Conservation (phyloP, 2,797 vertebrate species). For the Xiphorhynchus erythropygius region DNA sequence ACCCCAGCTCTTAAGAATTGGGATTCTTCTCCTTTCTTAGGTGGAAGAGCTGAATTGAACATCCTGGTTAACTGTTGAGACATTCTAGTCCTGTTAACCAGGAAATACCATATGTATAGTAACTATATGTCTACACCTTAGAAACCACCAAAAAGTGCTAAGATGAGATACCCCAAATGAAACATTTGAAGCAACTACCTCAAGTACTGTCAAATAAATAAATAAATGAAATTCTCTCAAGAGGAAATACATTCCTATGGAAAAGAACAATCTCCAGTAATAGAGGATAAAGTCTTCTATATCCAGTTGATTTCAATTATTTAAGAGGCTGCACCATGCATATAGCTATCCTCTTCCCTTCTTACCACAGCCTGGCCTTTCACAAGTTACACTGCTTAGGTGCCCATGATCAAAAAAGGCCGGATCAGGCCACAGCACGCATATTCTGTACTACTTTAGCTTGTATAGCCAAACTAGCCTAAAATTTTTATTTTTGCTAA, state of each 20-base stretch:
- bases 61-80: background rate
- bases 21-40: background rate
- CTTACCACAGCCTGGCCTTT: background rate
- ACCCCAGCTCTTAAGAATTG: background rate
- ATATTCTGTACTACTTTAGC: background rate
- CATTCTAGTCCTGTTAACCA: background rate
- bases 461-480: background rate
- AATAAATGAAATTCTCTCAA: background rate
- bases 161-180: background rate
- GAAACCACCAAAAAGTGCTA: background rate
- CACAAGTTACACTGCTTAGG: background rate
- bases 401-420: rapidly evolving
- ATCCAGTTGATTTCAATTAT: background rate
- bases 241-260: background rate
- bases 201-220: background rate
- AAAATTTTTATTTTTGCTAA: background rate
- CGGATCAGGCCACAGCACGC: background rate
- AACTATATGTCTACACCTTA: background rate
- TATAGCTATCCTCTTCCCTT: background rate
- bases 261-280: background rate
- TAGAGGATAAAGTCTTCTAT: background rate
- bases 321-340: background rate
- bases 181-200: background rate
- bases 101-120: background rate
- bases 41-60: background rate